Conservation (phyloP, 2,113 vertebrate genomes). For the Pelodiscus sinensis region DNA sequence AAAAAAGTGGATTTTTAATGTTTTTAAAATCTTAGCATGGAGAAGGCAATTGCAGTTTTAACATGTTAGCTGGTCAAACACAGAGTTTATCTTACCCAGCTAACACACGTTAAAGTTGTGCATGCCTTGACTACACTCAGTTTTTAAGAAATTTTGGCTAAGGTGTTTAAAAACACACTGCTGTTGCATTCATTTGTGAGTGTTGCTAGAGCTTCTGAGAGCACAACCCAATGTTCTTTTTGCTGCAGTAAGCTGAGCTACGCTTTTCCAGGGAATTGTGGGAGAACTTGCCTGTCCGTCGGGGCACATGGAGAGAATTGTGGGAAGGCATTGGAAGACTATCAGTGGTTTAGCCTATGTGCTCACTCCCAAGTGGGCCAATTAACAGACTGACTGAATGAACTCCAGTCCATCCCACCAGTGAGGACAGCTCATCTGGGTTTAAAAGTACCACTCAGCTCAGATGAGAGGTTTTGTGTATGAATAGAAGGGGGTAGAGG, state of each 20-base stretch:
- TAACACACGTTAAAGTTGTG: constrained; percentile 34
- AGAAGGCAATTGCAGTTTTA: constrained; percentile 44
- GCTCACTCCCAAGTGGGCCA: neutral
- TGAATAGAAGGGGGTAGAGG: neutral
- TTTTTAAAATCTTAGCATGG: constrained; percentile 54
- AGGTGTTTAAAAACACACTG: constrained; percentile 35
- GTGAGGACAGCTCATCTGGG: neutral
- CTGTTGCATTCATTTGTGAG: constrained; percentile 11
- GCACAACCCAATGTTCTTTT: neutral
- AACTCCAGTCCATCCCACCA: too few species aligned
- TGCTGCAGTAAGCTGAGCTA: too few species aligned
- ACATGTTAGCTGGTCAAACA: constrained; percentile 33
- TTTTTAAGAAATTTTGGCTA: constrained; percentile 27
- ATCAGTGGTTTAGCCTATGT: too few species aligned
- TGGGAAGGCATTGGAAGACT: too few species aligned
- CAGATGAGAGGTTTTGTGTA: neutral
- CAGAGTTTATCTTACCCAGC: constrained; percentile 53
- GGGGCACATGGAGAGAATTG: too few species aligned
- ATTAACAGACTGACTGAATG: neutral
- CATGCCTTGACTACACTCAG: neutral
- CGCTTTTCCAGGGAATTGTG: too few species aligned
- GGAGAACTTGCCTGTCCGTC: too few species aligned
- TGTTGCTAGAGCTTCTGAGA: constrained; percentile 38
- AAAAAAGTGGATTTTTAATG: constrained; percentile 67
- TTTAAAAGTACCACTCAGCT: neutral